Base-by-base conservation (phyloP, 2,888 invertebrate species). In the Oligia fasciuncula region DNA sequence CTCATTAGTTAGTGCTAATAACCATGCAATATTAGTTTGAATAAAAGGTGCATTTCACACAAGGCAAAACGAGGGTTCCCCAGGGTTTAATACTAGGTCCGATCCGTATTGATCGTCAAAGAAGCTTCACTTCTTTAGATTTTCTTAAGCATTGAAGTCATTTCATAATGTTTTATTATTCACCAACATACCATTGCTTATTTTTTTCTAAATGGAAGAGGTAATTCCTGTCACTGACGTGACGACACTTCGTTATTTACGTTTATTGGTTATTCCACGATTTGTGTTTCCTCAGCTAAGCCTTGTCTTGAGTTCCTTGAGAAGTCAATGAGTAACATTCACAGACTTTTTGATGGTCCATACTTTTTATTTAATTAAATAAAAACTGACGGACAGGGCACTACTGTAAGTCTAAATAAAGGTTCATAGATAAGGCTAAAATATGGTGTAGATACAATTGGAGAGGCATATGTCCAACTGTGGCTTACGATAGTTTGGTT, bases 141-240 rank as follows among this genome's bases (percentile, higher is more conserved):
- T 43, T 19, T 19, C 29, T 40, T 14, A 3, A 11, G 9, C 19
- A 1, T 23, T 4, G 23, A 2, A 43, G 43, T 19, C 19, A 35
- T 13, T 14, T 57, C 6, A 8, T 8, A 19, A 17, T 9, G 0
- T 72, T 40, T 11, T 40, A 13, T 49, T 73, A 40, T 51, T 76
- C 40, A 40, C 17, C 14, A 23, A 11, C 9, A 40, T 14, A n/a
- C 13, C 0, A 29, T 14, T 11, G 13, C 19, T 51, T 5, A 51
- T 3, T 65, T 46, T 29, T n/a, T 8, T 11, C 5, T 3, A 51
- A 35, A 46, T 40, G 74, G 73, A 43, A 43, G 43, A 29, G 43
- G 29, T 54, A 35, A 74, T 65, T 54, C 54, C 74, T 35, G 74
- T 63, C 63, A 54, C 11, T 65, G 51, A 69, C 62, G 29, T 65